phyloP scores from a whole-genome alignment of 2,113 vertebrate genomes.

The Serilophus lunatus region DNA sequence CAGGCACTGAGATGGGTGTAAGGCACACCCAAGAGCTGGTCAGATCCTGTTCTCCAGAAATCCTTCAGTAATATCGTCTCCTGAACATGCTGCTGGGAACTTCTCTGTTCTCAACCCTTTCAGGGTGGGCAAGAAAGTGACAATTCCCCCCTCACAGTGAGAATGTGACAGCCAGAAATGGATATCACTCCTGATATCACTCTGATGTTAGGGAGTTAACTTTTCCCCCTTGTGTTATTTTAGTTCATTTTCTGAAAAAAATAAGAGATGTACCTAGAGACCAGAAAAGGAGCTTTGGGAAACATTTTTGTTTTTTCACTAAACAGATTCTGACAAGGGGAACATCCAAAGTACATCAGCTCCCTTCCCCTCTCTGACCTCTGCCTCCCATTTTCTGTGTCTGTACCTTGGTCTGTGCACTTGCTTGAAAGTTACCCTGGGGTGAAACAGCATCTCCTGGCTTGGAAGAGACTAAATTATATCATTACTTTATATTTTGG shows the following conservation, averaged over 20 bases:
- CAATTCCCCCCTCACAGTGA: neutral
- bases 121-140: neutral
- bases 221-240: neutral
- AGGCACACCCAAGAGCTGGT: neutral
- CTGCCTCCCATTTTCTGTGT: neutral
- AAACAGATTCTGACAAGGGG: constrained; percentile 18
- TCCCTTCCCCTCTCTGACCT: constrained; percentile 27
- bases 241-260: neutral
- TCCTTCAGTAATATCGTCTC: neutral
- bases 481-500: neutral
- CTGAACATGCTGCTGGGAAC: neutral
- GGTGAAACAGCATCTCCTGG: neutral
- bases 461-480: neutral
- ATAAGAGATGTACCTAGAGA: neutral
- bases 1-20: neutral
- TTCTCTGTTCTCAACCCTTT: neutral
- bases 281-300: constrained; percentile 28
- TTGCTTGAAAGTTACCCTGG: neutral
- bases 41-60: neutral
- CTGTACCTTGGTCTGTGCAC: neutral
- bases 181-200: neutral
- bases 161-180: neutral
- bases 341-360: constrained; percentile 18
- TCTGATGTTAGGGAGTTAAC: neutral
- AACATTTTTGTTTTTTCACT: constrained; percentile 16